Evolutionary conservation across 2,888 invertebrate genomes (phyloP).

Genomic region (Ctenicera cuprea): DNA sequence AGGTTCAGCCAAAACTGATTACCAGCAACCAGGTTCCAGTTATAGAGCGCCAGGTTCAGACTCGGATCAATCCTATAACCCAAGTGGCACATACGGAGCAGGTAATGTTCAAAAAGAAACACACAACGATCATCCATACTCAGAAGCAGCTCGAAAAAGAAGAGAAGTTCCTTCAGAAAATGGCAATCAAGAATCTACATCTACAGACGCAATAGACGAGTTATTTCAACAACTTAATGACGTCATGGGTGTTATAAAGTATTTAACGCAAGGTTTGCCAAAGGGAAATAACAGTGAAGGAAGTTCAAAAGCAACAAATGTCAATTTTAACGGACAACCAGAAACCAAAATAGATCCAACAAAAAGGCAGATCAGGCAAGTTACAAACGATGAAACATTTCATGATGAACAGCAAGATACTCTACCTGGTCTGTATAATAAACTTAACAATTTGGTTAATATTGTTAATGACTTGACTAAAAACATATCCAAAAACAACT

Average conservation of each 20-base stretch:
- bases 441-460: conserved; percentile 1
- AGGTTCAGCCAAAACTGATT: neutral
- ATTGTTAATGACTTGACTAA: neutral
- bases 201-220: conserved; percentile 3
- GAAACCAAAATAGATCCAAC: too few species aligned
- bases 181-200: neutral
- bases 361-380: neutral
- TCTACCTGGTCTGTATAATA: neutral
- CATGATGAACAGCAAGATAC: neutral
- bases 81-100: neutral
- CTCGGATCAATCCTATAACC: neutral
- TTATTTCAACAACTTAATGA: conserved; percentile 23
- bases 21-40: neutral
- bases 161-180: neutral
- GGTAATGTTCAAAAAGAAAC: too few species aligned
- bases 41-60: neutral
- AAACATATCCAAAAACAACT: neutral
- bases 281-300: neutral
- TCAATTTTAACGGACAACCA: too few species aligned
- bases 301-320: too few species aligned
- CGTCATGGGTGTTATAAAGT: conserved; percentile 12
- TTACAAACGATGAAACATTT: neutral
- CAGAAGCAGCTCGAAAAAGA: neutral
- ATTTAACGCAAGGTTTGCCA: conserved; percentile 5
- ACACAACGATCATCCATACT: neutral